These are phyloP conservation scores for Trematocara zebra DNA, from an alignment of 2,113 vertebrate species.

Conservation along the genomic window DNA sequence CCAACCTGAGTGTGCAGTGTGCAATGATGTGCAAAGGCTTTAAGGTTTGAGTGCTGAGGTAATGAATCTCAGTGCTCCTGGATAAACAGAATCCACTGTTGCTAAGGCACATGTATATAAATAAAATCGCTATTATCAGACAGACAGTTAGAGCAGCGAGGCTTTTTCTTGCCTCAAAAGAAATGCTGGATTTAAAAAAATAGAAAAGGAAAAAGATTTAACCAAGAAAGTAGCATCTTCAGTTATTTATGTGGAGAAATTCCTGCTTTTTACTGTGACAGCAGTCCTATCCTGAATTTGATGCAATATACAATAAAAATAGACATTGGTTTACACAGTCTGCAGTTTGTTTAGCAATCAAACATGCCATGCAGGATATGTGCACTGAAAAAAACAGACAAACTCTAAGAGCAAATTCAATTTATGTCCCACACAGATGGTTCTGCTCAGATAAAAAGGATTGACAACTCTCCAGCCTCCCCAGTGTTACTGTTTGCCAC, in stretches of 20 bases:
- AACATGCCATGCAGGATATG: background rate
- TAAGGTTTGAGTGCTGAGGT: background rate
- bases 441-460: background rate
- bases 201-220: background rate
- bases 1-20: background rate
- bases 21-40: background rate
- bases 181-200: rapidly evolving
- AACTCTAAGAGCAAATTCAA: background rate
- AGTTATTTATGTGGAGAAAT: background rate
- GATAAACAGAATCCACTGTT: background rate
- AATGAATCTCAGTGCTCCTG: background rate
- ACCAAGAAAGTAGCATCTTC: background rate
- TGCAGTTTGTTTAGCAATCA: background rate
- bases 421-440: background rate
- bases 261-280: background rate
- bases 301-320: background rate
- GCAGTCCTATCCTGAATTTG: background rate
- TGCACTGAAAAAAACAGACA: background rate
- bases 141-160: background rate
- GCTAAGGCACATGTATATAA: background rate
- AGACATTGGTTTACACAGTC: background rate
- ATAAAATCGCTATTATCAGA: background rate
- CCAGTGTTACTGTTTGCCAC: background rate
- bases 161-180: background rate
- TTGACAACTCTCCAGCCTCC: background rate